These are phyloP conservation scores for Triplophysa yarkandensis DNA, from an alignment of 2,797 vertebrate genomes.

Conservation along the genomic window DNA sequence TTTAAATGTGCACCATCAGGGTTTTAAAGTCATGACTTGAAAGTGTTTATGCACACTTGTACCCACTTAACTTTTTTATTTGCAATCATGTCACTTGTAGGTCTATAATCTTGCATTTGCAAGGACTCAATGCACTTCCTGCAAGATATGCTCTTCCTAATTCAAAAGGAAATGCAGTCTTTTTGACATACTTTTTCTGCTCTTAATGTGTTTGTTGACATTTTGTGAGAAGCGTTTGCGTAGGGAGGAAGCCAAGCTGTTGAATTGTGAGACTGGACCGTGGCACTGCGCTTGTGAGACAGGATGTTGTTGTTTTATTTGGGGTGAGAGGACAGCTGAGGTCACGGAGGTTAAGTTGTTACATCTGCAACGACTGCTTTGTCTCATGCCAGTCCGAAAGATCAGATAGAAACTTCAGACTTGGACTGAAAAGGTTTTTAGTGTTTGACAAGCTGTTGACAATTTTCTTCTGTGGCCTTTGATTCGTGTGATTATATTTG, in stretches of 20 bases:
- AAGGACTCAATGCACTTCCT: slow-evolving; percentile 11
- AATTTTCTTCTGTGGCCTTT: background rate
- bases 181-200: slow-evolving; percentile 7
- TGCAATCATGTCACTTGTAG: background rate
- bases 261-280: slow-evolving; percentile 52
- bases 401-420: slow-evolving; percentile 34
- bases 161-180: background rate
- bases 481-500: background rate
- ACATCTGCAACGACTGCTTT: slow-evolving; percentile 72
- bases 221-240: slow-evolving; percentile 49
- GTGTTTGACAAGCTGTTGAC: background rate
- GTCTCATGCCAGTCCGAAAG: slow-evolving; percentile 62
- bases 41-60: too few relatives aligned
- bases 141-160: slow-evolving; percentile 25
- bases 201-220: slow-evolving; percentile 13
- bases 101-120: slow-evolving; percentile 17
- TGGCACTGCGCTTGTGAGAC: slow-evolving; percentile 58
- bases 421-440: background rate
- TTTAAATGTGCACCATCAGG: background rate
- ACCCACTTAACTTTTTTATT: too few relatives aligned
- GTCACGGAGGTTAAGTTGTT: slow-evolving; percentile 74
- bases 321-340: slow-evolving; percentile 74
- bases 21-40: too few relatives aligned
- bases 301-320: slow-evolving; percentile 82
- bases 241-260: slow-evolving; percentile 71